These are phyloP conservation scores for Puntigrus tetrazona DNA, from an alignment of 2,113 vertebrate species.

Conservation along the genomic window DNA sequence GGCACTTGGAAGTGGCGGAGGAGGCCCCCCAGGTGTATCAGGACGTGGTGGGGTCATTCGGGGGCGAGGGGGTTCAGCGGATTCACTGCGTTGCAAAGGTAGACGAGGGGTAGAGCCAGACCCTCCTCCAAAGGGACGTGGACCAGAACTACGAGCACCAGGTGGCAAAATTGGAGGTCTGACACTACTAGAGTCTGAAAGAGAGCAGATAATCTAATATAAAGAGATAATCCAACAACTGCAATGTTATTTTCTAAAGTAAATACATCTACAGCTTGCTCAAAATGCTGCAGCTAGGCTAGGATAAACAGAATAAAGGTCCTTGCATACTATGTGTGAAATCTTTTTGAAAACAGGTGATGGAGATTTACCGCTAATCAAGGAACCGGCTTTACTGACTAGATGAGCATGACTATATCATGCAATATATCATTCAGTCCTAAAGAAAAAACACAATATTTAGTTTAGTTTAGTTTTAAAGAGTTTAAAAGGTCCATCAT, in stretches of 20 bases:
- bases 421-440: no score
- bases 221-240: neutral
- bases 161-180: slow-evolving; percentile 84
- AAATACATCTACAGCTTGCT: neutral
- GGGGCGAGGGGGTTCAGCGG: slow-evolving; percentile 76
- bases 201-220: neutral
- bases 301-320: no score
- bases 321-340: no score
- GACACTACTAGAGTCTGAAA: slow-evolving; percentile 78
- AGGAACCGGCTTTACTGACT: no score
- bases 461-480: no score
- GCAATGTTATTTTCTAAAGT: neutral
- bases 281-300: no score
- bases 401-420: no score
- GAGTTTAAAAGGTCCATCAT: neutral
- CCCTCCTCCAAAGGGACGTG: slow-evolving; percentile 76
- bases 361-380: no score
- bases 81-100: slow-evolving; percentile 61
- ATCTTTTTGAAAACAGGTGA: no score
- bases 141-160: slow-evolving; percentile 78
- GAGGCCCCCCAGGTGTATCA: slow-evolving; percentile 71
- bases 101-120: slow-evolving; percentile 62
- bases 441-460: no score
- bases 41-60: slow-evolving; percentile 76
- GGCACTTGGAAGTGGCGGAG: slow-evolving; percentile 84